Conservation (phyloP, 2,888 invertebrate species). For the Melanophora roralis region DNA sequence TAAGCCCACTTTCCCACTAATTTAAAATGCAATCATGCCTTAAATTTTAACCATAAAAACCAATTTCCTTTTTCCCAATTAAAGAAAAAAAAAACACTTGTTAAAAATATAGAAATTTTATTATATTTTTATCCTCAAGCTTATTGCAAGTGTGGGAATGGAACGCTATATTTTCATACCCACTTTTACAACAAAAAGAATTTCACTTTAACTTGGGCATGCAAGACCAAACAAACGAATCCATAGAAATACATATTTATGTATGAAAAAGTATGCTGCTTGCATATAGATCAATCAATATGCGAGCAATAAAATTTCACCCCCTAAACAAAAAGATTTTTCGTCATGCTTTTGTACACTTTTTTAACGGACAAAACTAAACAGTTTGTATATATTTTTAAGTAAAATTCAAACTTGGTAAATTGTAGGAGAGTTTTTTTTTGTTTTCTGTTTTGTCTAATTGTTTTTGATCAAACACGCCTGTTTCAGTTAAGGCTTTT, state of each 20-base stretch:
- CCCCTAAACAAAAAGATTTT: conserved; percentile 42
- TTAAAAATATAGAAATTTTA: conserved; percentile 29
- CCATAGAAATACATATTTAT: not conserved
- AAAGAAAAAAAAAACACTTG: no score
- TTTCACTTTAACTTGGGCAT: not conserved
- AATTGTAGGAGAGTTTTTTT: conserved; percentile 30
- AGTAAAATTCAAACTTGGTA: not conserved
- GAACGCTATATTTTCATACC: conserved; percentile 36
- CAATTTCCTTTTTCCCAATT: conserved; percentile 47
- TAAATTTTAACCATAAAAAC: conserved; percentile 47
- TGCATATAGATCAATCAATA: conserved; percentile 35
- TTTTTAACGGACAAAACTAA: conserved; percentile 52
- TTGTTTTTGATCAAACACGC: conserved; percentile 36
- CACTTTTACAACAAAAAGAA: not conserved
- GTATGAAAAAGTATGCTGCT: no score
- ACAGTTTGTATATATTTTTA: not conserved
- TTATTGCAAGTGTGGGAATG: conserved; percentile 24
- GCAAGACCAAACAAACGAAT: not conserved
- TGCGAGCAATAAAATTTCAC: no score
- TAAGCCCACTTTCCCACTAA: conserved; percentile 40
- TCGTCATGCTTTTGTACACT: conserved; percentile 45
- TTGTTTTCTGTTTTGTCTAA: not conserved
- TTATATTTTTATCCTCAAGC: not conserved
- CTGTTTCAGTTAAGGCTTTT: conserved; percentile 43
- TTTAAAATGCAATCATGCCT: conserved; percentile 41